A percentile compares a stretch with the other conserved stretches of the same genome.
phyloP scores from a whole-genome alignment of 2,888 invertebrate species.

The Julus scandinavius region DNA sequence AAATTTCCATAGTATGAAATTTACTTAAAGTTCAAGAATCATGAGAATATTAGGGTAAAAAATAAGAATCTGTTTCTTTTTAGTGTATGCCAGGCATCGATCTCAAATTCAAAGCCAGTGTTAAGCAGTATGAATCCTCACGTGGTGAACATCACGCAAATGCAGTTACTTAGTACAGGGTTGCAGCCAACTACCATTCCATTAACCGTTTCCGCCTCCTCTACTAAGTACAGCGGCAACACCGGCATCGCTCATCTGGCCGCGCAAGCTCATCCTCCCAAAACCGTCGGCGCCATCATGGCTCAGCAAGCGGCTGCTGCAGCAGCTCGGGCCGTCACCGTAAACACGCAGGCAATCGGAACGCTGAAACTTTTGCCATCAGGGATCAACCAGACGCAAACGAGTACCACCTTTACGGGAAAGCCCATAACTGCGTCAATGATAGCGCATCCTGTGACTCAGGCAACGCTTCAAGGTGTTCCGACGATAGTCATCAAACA shows the following conservation, averaged over 20 bases:
- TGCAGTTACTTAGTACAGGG: constrained; percentile 53
- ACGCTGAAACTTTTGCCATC: constrained; percentile 56
- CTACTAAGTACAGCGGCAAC: constrained; percentile 48
- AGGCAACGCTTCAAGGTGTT: constrained; percentile 56
- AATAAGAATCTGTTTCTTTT: constrained; percentile 6
- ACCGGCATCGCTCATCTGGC: constrained; percentile 30
- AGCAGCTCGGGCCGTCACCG: constrained; percentile 43
- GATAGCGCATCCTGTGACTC: constrained; percentile 48
- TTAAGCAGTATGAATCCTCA: constrained; percentile 59
- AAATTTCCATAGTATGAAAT: too few relatives aligned
- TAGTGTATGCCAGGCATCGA: neutral
- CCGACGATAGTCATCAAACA: constrained; percentile 59
- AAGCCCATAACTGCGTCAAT: constrained; percentile 36
- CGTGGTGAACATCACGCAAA: constrained; percentile 57
- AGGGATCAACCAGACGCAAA: constrained; percentile 50
- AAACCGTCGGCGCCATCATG: constrained; percentile 57
- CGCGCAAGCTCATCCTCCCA: constrained; percentile 43
- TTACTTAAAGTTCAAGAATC: too few relatives aligned
- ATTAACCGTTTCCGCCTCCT: constrained; percentile 36
- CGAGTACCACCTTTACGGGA: constrained; percentile 48
- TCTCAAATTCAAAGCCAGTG: constrained; percentile 55
- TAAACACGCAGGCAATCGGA: constrained; percentile 49
- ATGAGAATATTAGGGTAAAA: neutral
- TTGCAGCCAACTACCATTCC: neutral
- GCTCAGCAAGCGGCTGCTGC: constrained; percentile 56